Percentiles rank a stretch among this genome's conserved stretches.
Evolutionary conservation across 2,797 vertebrate genomes (phyloP).

Genomic region (Mycteria americana): DNA sequence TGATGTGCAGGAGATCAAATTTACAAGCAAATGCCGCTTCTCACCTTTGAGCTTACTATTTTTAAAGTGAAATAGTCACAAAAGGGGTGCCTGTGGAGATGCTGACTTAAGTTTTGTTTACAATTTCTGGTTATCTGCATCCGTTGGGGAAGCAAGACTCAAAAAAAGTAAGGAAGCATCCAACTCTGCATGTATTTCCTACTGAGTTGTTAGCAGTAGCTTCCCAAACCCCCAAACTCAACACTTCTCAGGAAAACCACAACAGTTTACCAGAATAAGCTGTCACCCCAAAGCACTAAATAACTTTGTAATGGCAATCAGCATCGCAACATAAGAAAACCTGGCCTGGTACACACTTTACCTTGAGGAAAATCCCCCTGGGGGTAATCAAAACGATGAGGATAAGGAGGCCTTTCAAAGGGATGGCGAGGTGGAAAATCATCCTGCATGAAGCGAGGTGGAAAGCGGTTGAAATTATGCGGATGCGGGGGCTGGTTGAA

Average conservation of each 20-base stretch:
- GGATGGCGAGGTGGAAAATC: constrained; percentile 95
- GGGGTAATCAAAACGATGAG: constrained; percentile 93
- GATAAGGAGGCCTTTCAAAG: constrained; percentile 92
- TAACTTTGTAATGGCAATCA: not conserved
- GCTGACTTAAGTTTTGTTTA: not conserved
- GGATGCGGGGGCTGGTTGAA: constrained; percentile 95
- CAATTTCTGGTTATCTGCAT: not conserved
- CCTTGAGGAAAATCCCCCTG: constrained; percentile 93
- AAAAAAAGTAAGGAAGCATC: not conserved
- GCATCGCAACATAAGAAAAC: not conserved
- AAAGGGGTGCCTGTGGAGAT: not conserved
- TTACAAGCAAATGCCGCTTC: not conserved
- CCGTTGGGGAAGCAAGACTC: not conserved
- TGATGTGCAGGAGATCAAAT: not conserved
- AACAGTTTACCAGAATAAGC: not conserved
- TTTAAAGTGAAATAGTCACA: not conserved
- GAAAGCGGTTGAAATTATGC: constrained; percentile 94
- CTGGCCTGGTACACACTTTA: constrained; percentile 68
- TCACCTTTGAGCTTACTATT: not conserved
- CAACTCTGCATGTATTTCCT: not conserved
- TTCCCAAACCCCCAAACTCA: not conserved
- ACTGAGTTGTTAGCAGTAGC: accelerated
- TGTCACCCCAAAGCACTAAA: not conserved
- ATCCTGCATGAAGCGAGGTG: constrained; percentile 96
- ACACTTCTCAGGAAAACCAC: not conserved